Base-by-base conservation (phyloP, 2,888 invertebrate species). In the Cotesia congregata region DNA sequence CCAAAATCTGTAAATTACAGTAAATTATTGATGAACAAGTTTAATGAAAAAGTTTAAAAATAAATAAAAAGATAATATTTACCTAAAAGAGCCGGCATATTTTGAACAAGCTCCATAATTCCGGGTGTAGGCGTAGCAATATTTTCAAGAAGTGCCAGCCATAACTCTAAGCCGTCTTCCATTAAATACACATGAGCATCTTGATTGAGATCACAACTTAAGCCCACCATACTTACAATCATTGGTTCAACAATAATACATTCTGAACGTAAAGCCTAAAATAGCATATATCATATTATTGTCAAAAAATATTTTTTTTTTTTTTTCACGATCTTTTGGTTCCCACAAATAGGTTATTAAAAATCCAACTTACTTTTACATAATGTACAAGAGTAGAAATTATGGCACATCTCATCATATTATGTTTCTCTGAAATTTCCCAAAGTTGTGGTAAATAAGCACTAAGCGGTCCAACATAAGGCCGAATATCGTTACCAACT, bases 91-190 rank as follows among this genome's bases (percentile, higher is more conserved):
- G 94, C 92, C 73, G 93, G 92, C 88, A 97, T 91, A 86, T 96
- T 95, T 79, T 92, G 92, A 80, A 95, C 94, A 40, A 98, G 90
- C 83, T 93, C 92, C 86, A 97, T 90, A 67, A 96, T 91, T 0
- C 90, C 90, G 0, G 91, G 90, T 0, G 93, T 92, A 80, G 93
- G 91, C 0, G 91, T 90, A 0, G 94, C 92, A 4, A 94, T 92
- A 87, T 95, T 94, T 88, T 97, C 95, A 78, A 98, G 90, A 20
- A 97, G 93, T 0, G 95, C 94, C 74, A 94, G 91, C 97, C 98
- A 98, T 77, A 98, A 91, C 82, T 97, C 96, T 61, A 98, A 90
- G 1, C 97, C 97, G 87, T 98, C 98, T 89, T 98, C 98, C 82
- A 97, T 90, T 72, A 98, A 91, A 89, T 98, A 98, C 73, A 98